phyloP scores from a whole-genome alignment of 2,797 vertebrate species.

The Peromyscus melanophrys region DNA sequence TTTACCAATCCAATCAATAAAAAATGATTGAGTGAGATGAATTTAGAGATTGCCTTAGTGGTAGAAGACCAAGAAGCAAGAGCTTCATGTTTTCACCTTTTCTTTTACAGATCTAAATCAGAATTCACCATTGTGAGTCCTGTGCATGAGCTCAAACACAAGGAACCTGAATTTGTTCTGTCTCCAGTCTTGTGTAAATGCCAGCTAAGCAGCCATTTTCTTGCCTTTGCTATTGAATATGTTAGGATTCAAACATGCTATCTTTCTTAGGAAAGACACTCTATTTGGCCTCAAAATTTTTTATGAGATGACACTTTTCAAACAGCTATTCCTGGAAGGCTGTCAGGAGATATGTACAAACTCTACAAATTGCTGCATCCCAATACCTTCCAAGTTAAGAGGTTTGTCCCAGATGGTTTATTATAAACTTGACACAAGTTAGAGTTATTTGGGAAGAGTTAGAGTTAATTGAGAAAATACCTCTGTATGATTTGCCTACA shows the following conservation, averaged over 20 bases:
- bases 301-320: not conserved
- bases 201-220: not conserved
- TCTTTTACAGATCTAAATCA: not conserved
- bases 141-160: not conserved
- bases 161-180: not conserved
- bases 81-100: too few relatives aligned
- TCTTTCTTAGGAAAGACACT: not conserved
- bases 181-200: not conserved
- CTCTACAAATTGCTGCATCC: not conserved
- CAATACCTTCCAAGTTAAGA: not conserved
- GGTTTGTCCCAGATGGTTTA: too few relatives aligned
- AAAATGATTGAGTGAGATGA: not conserved
- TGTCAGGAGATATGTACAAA: not conserved
- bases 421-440: not conserved
- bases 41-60: not conserved
- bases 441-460: not conserved
- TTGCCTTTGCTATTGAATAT: not conserved
- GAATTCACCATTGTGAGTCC: not conserved
- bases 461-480: too few relatives aligned
- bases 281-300: not conserved
- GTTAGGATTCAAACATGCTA: not conserved
- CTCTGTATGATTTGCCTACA: not conserved
- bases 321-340: not conserved
- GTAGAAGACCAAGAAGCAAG: not conserved
- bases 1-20: not conserved